A percentile compares a stretch with the other conserved stretches of the same genome.
phyloP scores from a whole-genome alignment of 2,888 invertebrate genomes.

The Penaeus monodon region DNA sequence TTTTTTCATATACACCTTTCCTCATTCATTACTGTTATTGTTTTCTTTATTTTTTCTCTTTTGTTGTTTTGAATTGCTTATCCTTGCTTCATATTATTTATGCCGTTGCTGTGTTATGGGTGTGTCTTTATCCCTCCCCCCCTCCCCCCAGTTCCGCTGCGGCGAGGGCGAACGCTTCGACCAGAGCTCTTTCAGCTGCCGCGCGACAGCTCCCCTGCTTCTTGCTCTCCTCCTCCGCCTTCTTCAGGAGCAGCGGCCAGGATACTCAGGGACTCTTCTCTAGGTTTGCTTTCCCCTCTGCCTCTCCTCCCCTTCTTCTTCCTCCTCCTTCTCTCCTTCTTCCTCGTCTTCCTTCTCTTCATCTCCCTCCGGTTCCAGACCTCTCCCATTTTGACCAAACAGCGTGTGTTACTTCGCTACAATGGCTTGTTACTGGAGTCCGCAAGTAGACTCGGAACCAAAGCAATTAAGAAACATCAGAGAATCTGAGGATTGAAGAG shows the following conservation, averaged over 20 bases:
- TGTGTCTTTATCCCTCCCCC: neutral
- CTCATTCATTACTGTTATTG: neutral
- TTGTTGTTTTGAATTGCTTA: neutral
- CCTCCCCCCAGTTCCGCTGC: constrained; percentile 27
- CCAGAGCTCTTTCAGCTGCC: constrained; percentile 33
- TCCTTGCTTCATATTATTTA: neutral
- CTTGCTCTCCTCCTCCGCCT: constrained; percentile 11
- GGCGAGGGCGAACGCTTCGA: constrained; percentile 34
- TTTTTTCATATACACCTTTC: neutral
- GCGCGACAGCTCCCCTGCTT: neutral
- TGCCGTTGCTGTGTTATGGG: too few relatives aligned
- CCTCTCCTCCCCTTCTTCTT: constrained; percentile 3
- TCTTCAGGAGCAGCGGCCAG: constrained; percentile 24
- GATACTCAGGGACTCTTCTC: constrained; percentile 26
- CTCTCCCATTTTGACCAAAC: neutral
- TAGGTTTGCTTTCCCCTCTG: constrained; percentile 1
- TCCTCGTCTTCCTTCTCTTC: neutral
- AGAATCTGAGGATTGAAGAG: too few relatives aligned
- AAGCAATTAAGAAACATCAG: too few relatives aligned
- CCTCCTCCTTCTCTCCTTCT: neutral
- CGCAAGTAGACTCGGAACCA: neutral
- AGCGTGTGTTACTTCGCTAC: constrained; percentile 21
- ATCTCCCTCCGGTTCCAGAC: neutral
- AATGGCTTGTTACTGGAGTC: constrained; percentile 28
- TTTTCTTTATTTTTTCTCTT: neutral